Evolutionary conservation across 2,888 invertebrate genomes (phyloP).

Genomic region (Aleiodes testaceus): DNA sequence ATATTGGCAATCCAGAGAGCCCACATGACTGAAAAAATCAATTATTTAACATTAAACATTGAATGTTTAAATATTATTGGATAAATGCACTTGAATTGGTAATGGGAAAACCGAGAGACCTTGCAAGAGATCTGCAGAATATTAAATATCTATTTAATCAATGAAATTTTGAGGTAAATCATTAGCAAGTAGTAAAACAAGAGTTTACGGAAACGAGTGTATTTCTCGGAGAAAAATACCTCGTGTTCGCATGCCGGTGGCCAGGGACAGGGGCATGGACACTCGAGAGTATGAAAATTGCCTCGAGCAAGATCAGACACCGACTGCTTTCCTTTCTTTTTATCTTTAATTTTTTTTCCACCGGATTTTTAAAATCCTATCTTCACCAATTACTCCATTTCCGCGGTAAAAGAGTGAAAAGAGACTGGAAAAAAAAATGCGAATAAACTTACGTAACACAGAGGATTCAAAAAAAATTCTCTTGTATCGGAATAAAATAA

Average conservation of each 20-base stretch:
- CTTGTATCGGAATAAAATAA: neutral
- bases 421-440: too few species aligned
- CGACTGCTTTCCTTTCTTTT: conserved; percentile 22
- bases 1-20: conserved; percentile 12
- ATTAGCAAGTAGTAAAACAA: neutral
- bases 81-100: too few species aligned
- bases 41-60: too few species aligned
- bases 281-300: conserved; percentile 24
- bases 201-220: conserved; percentile 5
- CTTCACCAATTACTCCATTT: neutral
- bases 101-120: too few species aligned
- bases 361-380: neutral
- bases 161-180: too few species aligned
- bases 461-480: neutral
- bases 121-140: too few species aligned
- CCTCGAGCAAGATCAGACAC: conserved; percentile 27
- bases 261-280: conserved; percentile 40
- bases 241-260: conserved; percentile 8
- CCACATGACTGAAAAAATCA: too few species aligned
- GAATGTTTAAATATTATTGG: too few species aligned
- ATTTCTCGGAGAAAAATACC: conserved; percentile 1
- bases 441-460: too few species aligned
- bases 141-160: too few species aligned
- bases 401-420: too few species aligned
- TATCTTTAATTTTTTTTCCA: neutral